These are phyloP conservation scores for Emmelina monodactyla DNA, from an alignment of 2,888 invertebrate genomes.

Conservation along the genomic window DNA sequence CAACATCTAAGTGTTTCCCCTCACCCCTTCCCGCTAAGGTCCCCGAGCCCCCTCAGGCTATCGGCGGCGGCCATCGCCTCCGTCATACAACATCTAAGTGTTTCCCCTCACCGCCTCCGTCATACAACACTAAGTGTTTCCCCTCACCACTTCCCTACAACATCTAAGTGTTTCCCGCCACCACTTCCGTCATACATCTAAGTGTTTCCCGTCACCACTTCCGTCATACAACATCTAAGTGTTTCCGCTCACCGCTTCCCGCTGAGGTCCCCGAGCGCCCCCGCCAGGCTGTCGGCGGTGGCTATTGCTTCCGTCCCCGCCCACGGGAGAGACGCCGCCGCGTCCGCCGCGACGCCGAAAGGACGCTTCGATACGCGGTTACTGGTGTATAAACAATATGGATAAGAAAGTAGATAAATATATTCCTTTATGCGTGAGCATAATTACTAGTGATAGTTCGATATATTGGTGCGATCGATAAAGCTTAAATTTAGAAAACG, in stretches of 20 bases:
- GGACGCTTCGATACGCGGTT: conserved; percentile 47
- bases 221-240: neutral
- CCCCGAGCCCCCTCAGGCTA: conserved; percentile 24
- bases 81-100: conserved; percentile 12
- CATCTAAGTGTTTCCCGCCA: no score
- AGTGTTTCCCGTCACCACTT: neutral
- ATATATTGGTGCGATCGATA: no score
- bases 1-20: conserved; percentile 3
- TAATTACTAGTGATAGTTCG: no score
- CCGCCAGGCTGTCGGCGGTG: conserved; percentile 27
- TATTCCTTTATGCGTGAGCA: no score
- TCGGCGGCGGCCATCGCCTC: conserved; percentile 32
- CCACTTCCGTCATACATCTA: no score
- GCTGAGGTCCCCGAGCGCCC: conserved; percentile 28
- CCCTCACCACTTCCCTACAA: conserved; percentile 30
- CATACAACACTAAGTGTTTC: no score
- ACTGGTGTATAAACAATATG: no score
- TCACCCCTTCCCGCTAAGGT: conserved; percentile 28
- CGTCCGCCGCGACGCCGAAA: conserved; percentile 35
- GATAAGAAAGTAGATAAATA: no score
- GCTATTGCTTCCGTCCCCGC: conserved; percentile 32
- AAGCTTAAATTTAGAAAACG: no score
- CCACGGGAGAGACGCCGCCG: conserved; percentile 48
- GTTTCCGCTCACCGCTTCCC: conserved; percentile 20
- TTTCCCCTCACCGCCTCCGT: neutral